These are phyloP conservation scores for Corynorhinus townsendii DNA, from an alignment of 2,113 vertebrate species.

Conservation along the genomic window DNA sequence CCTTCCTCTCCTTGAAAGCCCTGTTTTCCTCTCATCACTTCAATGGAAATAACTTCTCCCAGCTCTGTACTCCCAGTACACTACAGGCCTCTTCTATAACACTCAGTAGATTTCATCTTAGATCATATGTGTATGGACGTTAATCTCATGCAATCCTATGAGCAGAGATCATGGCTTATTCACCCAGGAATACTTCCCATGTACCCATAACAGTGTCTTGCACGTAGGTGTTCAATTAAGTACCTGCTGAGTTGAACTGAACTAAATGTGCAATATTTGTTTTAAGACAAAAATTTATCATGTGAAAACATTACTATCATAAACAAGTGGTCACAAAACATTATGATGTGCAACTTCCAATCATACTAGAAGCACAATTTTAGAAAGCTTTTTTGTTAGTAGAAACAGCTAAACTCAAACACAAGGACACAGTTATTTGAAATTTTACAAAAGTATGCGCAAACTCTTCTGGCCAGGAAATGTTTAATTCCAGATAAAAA, in stretches of 20 bases:
- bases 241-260: not conserved
- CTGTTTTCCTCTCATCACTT: not conserved
- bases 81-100: not conserved
- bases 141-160: not conserved
- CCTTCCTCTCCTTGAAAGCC: not conserved
- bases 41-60: not conserved
- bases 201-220: not conserved
- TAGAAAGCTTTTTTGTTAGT: not conserved
- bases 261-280: slow-evolving; percentile 1
- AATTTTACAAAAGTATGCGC: not conserved
- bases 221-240: not conserved
- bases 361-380: not conserved
- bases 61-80: not conserved
- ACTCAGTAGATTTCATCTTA: not conserved
- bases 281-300: slow-evolving; percentile 22
- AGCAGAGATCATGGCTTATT: not conserved
- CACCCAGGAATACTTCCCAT: not conserved
- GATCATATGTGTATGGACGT: not conserved
- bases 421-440: not conserved
- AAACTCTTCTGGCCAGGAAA: not conserved
- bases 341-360: not conserved
- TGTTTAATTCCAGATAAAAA: slow-evolving; percentile 21
- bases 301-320: not conserved
- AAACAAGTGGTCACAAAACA: not conserved
- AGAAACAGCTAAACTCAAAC: not conserved